A percentile compares a stretch with the other conserved stretches of the same genome.
Conservation (phyloP, 1,140 invertebrate genomes). For the Meloidogyne floridensis region DNA sequence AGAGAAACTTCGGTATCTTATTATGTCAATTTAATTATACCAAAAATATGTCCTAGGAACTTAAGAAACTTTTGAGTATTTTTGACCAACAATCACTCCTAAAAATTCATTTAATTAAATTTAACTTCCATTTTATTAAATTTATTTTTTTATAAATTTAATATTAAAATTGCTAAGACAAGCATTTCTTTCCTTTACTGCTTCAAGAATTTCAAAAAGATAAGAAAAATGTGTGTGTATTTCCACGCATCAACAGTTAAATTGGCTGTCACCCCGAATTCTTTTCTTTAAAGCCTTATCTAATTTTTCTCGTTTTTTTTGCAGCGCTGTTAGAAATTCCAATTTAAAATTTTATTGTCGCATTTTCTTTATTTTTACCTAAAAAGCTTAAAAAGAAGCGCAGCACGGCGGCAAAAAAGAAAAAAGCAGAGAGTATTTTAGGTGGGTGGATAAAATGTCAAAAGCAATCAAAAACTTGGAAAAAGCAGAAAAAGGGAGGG, state of each 20-base stretch:
- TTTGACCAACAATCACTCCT: background rate
- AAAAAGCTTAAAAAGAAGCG: conserved; percentile 1
- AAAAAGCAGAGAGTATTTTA: background rate
- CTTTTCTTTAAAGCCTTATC: background rate
- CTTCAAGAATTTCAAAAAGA: background rate
- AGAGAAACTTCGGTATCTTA: too few relatives aligned
- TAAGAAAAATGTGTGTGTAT: background rate
- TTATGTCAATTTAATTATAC: too few relatives aligned
- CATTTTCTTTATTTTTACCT: background rate
- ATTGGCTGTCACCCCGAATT: background rate
- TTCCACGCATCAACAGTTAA: background rate
- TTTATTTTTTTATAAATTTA: conserved; percentile 1
- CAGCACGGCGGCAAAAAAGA: background rate
- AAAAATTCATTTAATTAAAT: background rate
- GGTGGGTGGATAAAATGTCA: background rate
- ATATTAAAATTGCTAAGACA: background rate
- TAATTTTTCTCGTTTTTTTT: background rate
- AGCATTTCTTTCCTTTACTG: background rate
- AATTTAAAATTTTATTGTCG: conserved; percentile 4
- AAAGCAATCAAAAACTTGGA: background rate
- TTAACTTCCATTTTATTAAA: background rate
- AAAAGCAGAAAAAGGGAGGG: background rate
- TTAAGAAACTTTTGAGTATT: background rate
- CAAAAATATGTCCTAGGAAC: too few relatives aligned
- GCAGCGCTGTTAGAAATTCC: background rate